Conservation (phyloP, 2,113 vertebrate species). For the Lycocorax pyrrhopterus region DNA sequence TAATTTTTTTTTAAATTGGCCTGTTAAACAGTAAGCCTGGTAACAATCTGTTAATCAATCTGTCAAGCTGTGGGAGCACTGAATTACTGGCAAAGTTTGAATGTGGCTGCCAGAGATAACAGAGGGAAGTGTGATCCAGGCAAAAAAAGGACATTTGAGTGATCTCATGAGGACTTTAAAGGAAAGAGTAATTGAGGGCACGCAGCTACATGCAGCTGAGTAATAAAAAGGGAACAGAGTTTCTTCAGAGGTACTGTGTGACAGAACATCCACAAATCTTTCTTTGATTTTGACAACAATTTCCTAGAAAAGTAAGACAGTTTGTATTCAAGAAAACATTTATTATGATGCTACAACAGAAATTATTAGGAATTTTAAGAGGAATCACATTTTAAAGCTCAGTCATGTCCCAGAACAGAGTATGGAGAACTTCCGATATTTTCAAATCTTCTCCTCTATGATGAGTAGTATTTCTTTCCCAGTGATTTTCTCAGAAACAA, state of each 20-base stretch:
- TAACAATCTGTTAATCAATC: conserved; percentile 62
- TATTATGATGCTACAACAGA: not conserved
- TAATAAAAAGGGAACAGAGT: not conserved
- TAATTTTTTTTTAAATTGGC: not conserved
- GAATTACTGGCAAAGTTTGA: conserved; percentile 39
- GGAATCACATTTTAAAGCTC: not conserved
- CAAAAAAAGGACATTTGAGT: conserved; percentile 23
- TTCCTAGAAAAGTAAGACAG: not conserved
- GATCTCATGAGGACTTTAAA: conserved; percentile 19
- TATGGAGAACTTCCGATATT: not conserved
- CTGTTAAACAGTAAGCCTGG: conserved; percentile 20
- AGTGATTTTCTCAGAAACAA: not conserved
- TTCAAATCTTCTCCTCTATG: not conserved
- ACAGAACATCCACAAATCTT: not conserved
- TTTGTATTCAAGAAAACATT: not conserved
- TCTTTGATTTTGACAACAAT: not conserved
- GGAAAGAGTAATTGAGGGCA: conserved; percentile 1
- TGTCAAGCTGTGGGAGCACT: conserved; percentile 37
- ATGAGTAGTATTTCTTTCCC: not conserved
- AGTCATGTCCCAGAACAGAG: not conserved
- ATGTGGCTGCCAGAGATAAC: not conserved
- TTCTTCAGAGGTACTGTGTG: not conserved
- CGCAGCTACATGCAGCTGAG: not conserved
- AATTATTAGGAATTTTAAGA: not conserved
- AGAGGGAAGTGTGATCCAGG: not conserved